These are phyloP conservation scores for Folsomia candida DNA, from an alignment of 2,888 invertebrate genomes.

Conservation along the genomic window DNA sequence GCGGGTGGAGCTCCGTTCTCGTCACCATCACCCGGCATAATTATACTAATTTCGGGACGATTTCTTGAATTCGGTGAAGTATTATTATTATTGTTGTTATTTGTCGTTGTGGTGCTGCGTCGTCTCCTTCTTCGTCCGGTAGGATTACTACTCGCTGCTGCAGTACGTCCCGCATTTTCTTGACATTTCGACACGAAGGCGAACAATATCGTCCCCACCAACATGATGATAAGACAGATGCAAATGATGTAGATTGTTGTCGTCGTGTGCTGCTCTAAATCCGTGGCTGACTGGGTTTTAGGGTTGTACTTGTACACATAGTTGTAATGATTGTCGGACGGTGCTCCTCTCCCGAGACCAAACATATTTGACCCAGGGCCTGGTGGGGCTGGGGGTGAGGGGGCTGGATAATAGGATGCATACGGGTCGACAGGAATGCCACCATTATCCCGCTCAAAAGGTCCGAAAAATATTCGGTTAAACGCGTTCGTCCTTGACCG, in stretches of 20 bases:
- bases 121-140: slow-evolving; percentile 20
- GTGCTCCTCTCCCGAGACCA: neutral
- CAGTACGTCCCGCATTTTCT: slow-evolving; percentile 4
- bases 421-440: neutral
- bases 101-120: neutral
- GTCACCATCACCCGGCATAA: neutral
- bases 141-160: slow-evolving; percentile 7
- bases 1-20: slow-evolving; percentile 9
- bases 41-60: slow-evolving; percentile 6
- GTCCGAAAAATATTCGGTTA: neutral
- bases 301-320: slow-evolving; percentile 20
- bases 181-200: slow-evolving; percentile 31
- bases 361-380: neutral
- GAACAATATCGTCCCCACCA: slow-evolving; percentile 28
- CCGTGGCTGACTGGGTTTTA: slow-evolving; percentile 16
- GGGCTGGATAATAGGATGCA: neutral
- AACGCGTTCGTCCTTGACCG: neutral
- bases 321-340: slow-evolving; percentile 4
- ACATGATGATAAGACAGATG: slow-evolving; percentile 31
- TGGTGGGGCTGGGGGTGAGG: neutral
- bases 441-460: neutral
- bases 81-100: slow-evolving; percentile 4
- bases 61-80: neutral
- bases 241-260: slow-evolving; percentile 36
- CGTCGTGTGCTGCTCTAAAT: slow-evolving; percentile 33